Base-by-base conservation (phyloP, 2,113 vertebrate species). In the Butastur rufipennis region DNA sequence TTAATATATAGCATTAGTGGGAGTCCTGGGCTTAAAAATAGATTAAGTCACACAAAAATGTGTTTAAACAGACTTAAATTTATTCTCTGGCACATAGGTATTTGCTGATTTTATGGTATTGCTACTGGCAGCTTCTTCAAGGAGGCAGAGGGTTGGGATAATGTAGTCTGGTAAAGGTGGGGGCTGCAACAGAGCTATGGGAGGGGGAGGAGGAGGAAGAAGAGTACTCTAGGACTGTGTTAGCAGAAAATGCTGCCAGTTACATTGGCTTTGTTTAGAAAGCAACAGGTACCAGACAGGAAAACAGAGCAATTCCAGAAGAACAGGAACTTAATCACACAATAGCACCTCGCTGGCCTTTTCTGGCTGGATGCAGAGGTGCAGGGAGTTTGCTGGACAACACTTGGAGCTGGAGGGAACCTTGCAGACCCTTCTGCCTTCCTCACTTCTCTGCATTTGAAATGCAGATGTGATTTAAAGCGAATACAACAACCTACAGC, bases 101-200 rank as follows among this genome's bases (percentile, higher is more conserved):
- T 96, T 95, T 96, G 91, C 94, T 96, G 97, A 96, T 95, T 95
- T 97, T 94, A 93, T 88, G 68, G 81, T 95, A 93, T 79, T 96
- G 91, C 88, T 95, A 65, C 83, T 89, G 94, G 91, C 81, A 97
- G 52, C 68, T 77, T 81, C 91, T 95, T 95, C 68, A 89, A 92
- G 86, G 90, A 94, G 81, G 73, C 45, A 94, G 80, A 79, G 80
- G n/a, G 80, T 71, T 78, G 79, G 65, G 52, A 90, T 93, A 92
- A 93, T 10, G 63, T 48, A 81, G 59, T n/a, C 63, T 81, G 74
- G 93, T 71, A 43, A 48, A 82, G 43, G 81, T 67, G 63, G 72
- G 61, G 77, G 68, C 83, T 84, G 86, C 73, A 66, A n/a, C 0
- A 0, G 67, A 95, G 45, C 42, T 13, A 31, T 0, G 3, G 47